Percentiles rank a stretch among this genome's conserved stretches.
phyloP scores from a whole-genome alignment of 1,140 invertebrate species.

The Anadara kagoshimensis region DNA sequence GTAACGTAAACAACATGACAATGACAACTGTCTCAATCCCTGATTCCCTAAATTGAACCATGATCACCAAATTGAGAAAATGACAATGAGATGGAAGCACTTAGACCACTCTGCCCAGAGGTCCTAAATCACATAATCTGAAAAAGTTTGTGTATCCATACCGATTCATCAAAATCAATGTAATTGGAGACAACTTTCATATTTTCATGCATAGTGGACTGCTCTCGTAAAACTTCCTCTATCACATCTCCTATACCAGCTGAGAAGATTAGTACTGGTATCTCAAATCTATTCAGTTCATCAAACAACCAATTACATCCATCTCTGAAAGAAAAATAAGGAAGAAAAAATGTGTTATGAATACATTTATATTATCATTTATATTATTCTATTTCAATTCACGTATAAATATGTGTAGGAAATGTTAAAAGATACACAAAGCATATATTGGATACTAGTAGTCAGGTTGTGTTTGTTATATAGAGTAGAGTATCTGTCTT shows the following conservation, averaged over 20 bases:
- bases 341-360: background rate
- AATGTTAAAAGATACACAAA: background rate
- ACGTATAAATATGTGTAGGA: background rate
- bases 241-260: constrained; percentile 87
- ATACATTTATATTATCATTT: background rate
- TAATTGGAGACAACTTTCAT: constrained; percentile 95
- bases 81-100: too few species aligned
- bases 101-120: too few species aligned
- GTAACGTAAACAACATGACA: too few species aligned
- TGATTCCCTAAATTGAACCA: too few species aligned
- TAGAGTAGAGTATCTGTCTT: too few species aligned
- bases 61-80: too few species aligned
- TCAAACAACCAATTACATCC: constrained; percentile 83
- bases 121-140: too few species aligned
- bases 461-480: too few species aligned
- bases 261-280: constrained; percentile 94
- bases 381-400: background rate
- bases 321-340: constrained; percentile 77
- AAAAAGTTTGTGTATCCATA: constrained; percentile 51
- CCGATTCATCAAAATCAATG: constrained; percentile 83
- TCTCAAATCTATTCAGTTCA: constrained; percentile 78
- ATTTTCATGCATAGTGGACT: constrained; percentile 79
- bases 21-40: too few species aligned
- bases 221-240: constrained; percentile 82
- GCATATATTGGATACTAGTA: too few species aligned